Conservation (phyloP, 2,888 invertebrate species). For the Andrena marginata region DNA sequence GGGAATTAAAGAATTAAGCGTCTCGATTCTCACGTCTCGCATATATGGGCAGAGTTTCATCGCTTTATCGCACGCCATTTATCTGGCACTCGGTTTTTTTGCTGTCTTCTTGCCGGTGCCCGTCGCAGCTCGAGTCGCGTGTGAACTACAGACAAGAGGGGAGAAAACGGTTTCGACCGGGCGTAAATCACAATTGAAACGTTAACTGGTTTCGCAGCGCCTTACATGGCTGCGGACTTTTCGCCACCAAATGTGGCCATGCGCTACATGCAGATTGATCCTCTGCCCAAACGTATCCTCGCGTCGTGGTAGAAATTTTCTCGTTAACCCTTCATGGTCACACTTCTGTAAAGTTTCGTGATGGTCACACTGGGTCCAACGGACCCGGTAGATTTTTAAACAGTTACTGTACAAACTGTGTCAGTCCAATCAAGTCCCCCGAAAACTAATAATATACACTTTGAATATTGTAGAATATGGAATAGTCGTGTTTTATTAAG, state of each 20-base stretch:
- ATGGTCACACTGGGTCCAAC: no score
- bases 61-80: constrained; percentile 50
- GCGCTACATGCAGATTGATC: constrained; percentile 28
- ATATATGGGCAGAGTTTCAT: constrained; percentile 39
- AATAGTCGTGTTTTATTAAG: no score
- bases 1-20: constrained; percentile 14
- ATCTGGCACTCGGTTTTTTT: constrained; percentile 55
- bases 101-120: constrained; percentile 33
- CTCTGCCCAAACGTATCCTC: constrained; percentile 18
- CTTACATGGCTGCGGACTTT: constrained; percentile 34
- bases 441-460: no score
- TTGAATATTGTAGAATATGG: no score
- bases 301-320: constrained; percentile 15
- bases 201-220: constrained; percentile 46
- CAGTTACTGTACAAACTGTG: no score
- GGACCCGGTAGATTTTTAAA: no score
- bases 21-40: constrained; percentile 15
- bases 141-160: constrained; percentile 27
- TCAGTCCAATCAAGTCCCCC: no score
- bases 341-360: no score
- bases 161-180: constrained; percentile 36
- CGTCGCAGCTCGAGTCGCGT: constrained; percentile 9
- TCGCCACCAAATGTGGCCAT: constrained; percentile 30
- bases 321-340: no score
- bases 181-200: constrained; percentile 61